phyloP scores from a whole-genome alignment of 2,797 vertebrate species.

The Furcifer pardalis region DNA sequence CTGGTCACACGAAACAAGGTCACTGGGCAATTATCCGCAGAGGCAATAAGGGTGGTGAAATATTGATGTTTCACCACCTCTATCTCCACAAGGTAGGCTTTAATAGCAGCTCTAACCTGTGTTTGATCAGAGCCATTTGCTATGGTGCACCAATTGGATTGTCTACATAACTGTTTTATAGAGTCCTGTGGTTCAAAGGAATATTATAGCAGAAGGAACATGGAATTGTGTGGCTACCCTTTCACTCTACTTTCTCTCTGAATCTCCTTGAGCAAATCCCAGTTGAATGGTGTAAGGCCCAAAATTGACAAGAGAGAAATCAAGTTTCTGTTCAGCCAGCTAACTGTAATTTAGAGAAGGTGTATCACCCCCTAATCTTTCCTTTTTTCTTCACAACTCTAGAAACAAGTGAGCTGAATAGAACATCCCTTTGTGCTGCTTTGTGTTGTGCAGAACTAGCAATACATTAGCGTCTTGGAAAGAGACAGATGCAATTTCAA shows the following conservation, averaged over 20 bases:
- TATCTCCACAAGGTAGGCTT: no score
- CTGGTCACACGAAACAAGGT: no score
- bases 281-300: neutral
- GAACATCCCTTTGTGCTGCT: neutral
- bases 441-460: neutral
- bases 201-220: neutral
- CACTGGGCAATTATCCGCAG: no score
- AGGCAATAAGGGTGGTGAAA: no score
- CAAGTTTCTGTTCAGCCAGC: neutral
- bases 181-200: neutral
- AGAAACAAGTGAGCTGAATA: neutral
- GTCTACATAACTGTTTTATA: conserved; percentile 12
- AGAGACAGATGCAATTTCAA: neutral
- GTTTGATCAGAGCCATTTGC: neutral
- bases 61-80: no score
- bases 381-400: neutral
- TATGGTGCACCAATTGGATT: neutral
- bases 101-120: no score
- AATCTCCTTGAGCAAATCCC: conserved; percentile 4
- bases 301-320: neutral
- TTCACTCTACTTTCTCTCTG: neutral
- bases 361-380: neutral
- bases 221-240: neutral
- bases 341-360: neutral
- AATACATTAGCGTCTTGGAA: conserved; percentile 2